Percentiles rank a stretch among this genome's conserved stretches.
These are phyloP conservation scores for Brachylomia viminalis DNA, from an alignment of 2,888 invertebrate genomes.

Conservation along the genomic window DNA sequence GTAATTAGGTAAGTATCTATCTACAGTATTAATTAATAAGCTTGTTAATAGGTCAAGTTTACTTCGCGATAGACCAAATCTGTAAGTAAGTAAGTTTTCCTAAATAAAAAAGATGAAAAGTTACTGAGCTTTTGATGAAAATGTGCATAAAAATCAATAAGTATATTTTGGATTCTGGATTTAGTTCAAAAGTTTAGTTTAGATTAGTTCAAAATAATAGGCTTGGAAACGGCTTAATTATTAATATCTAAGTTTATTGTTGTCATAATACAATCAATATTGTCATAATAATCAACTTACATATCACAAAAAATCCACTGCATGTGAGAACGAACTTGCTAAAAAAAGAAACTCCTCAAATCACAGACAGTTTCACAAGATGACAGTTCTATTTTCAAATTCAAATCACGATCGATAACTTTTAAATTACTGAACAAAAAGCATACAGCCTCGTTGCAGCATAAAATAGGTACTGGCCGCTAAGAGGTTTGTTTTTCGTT, in stretches of 20 bases:
- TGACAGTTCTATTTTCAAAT: slow-evolving; percentile 53
- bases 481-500: slow-evolving; percentile 73
- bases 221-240: no score
- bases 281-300: no score
- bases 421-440: slow-evolving; percentile 60
- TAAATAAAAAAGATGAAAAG: neutral
- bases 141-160: neutral
- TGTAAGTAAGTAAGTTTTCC: no score
- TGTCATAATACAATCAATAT: neutral
- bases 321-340: slow-evolving; percentile 51
- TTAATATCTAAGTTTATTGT: no score
- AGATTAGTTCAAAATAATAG: no score
- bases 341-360: slow-evolving; percentile 41
- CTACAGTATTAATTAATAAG: neutral
- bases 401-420: slow-evolving; percentile 48
- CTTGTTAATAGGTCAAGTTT: neutral
- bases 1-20: neutral
- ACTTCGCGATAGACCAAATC: neutral
- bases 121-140: neutral
- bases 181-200: no score
- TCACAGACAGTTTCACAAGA: slow-evolving; percentile 62
- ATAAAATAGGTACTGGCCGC: slow-evolving; percentile 76
- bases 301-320: slow-evolving; percentile 45
- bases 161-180: no score
- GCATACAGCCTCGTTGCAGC: slow-evolving; percentile 64